Base-by-base conservation (phyloP, 1,140 invertebrate genomes). In the Heliconius hewitsoni region DNA sequence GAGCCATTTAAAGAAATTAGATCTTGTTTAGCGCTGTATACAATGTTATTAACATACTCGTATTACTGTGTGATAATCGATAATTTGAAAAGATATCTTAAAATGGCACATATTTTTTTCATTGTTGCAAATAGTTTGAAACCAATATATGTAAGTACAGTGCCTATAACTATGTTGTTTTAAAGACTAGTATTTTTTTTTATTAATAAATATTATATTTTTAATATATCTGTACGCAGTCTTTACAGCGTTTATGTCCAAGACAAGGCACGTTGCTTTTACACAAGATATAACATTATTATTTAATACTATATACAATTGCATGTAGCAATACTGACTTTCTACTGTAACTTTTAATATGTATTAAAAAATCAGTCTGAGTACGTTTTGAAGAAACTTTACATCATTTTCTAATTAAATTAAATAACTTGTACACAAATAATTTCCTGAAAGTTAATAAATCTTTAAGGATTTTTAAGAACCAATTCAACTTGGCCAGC, bases 401-500 rank as follows among this genome's bases (percentile, higher is more conserved):
- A 57, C 60, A 30, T 13, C 9, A 30, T 66, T 66, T 30, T 27
- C 13, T 27, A 30, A 60, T 60, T 23, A 23, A n/a, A 60, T 60
- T 23, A 60, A 11, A n/a, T 60, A 30, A 66, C 8, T n/a, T 57
- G 19, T 9, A 57, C 55, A 11, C 55, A 57, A 57, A 23, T 57
- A 23, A n/a, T 23, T 23, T 60, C n/a, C 55, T 23, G 3, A 23
- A 23, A 16, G 19, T 60, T 57, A 4, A 13, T 1, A 30, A 66
- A 30, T 66, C 37, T 42, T 74, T 77, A 70, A 75, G 92, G 91
- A 81, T 94, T 94, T 83, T 85, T 88, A 57, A 94, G 87, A 76
- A 94, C 87, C 76, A 95, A 87, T 39, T 91, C 95, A 66, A 98
- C 97, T 88, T 96, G 96, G 46, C 98, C 98, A 84, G 98, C 96